A percentile compares a stretch with the other conserved stretches of the same genome.
These are phyloP conservation scores for Oeneis ivallda DNA, from an alignment of 2,888 invertebrate genomes.

Conservation along the genomic window DNA sequence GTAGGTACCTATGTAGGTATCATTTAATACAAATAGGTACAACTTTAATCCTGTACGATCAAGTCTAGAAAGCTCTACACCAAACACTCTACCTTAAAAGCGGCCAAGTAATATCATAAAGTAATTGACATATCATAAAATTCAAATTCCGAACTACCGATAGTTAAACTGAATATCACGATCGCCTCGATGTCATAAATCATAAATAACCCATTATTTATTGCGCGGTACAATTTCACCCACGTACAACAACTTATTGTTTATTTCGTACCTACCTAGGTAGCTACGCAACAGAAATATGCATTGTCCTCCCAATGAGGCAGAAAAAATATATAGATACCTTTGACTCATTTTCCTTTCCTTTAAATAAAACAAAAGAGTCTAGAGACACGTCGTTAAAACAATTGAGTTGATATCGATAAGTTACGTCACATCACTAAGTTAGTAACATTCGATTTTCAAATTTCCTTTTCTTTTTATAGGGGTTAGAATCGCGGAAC, in stretches of 20 bases:
- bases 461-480: constrained; percentile 38
- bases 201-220: constrained; percentile 78
- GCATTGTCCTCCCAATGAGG: constrained; percentile 53
- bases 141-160: constrained; percentile 38
- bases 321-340: constrained; percentile 65
- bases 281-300: constrained; percentile 45
- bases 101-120: constrained; percentile 26
- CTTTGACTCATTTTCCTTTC: constrained; percentile 61
- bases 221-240: constrained; percentile 75
- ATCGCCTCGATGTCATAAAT: constrained; percentile 54
- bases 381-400: constrained; percentile 78
- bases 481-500: constrained; percentile 41
- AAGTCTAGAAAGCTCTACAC: constrained; percentile 15
- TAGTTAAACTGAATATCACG: constrained; percentile 35
- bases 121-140: constrained; percentile 33
- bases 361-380: constrained; percentile 80
- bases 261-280: constrained; percentile 53
- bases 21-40: background rate
- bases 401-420: constrained; percentile 68
- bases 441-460: constrained; percentile 42
- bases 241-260: constrained; percentile 59
- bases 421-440: constrained; percentile 53
- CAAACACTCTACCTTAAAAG: constrained; percentile 9
- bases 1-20: too few relatives aligned
- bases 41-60: constrained; percentile 17